Conservation (phyloP, 2,797 vertebrate genomes). For the Lithobates sylvaticus region DNA sequence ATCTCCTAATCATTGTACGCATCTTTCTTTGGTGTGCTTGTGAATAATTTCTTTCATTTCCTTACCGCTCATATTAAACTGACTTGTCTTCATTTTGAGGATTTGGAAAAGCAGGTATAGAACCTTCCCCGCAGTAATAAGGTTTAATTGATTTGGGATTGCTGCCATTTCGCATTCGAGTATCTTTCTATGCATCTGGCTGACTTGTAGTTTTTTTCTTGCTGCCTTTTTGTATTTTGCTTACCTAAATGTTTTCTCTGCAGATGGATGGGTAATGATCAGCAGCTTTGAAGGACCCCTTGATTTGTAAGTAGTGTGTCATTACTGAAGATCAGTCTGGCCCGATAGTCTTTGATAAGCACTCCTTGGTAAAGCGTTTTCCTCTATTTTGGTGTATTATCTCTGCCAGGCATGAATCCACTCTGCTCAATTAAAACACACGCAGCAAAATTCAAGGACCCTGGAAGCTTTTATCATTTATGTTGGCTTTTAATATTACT, state of each 20-base stretch:
- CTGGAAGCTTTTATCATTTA: not conserved
- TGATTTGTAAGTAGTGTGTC: constrained; percentile 37
- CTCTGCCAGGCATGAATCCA: constrained; percentile 28
- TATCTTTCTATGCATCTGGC: constrained; percentile 15
- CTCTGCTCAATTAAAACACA: constrained; percentile 30
- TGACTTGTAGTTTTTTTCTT: constrained; percentile 47
- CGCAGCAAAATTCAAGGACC: constrained; percentile 45
- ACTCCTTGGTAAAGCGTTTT: constrained; percentile 34
- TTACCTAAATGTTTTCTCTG: constrained; percentile 55
- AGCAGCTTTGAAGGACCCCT: constrained; percentile 32
- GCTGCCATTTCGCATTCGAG: constrained; percentile 68
- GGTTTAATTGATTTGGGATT: constrained; percentile 75
- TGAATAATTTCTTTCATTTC: constrained; percentile 48
- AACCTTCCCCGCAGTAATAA: constrained; percentile 65
- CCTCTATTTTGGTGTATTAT: constrained; percentile 39
- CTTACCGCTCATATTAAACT: constrained; percentile 22
- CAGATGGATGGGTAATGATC: constrained; percentile 40
- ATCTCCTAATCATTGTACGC: constrained; percentile 31
- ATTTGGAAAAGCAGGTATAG: constrained; percentile 32
- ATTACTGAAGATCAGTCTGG: constrained; percentile 14
- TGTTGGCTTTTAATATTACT: constrained; percentile 14
- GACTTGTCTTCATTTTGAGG: constrained; percentile 39
- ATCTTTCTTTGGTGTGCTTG: constrained; percentile 1
- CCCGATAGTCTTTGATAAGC: constrained; percentile 50
- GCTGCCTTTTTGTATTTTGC: constrained; percentile 34